phyloP scores from a whole-genome alignment of 2,113 vertebrate genomes.

The Sylvietta virens region DNA sequence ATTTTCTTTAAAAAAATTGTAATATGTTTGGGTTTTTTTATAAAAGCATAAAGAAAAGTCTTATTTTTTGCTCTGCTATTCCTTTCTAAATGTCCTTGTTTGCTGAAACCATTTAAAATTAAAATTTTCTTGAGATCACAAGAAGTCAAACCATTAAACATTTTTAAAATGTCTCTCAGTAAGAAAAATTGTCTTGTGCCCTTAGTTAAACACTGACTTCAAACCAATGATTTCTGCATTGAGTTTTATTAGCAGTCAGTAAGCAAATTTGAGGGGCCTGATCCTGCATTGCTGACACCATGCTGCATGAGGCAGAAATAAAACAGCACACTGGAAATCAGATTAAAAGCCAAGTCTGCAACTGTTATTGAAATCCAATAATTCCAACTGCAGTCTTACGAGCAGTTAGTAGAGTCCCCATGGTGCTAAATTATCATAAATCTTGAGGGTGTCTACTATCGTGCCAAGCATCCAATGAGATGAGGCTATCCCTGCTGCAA shows the following conservation, averaged over 20 bases:
- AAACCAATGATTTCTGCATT: neutral
- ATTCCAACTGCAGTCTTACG: slow-evolving; percentile 53
- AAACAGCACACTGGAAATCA: slow-evolving; percentile 58
- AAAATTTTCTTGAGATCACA: neutral
- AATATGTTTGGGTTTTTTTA: neutral
- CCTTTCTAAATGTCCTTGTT: neutral
- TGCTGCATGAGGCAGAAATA: slow-evolving; percentile 43
- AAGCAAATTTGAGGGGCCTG: slow-evolving; percentile 12
- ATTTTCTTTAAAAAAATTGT: neutral
- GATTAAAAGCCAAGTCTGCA: slow-evolving; percentile 60
- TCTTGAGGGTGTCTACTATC: slow-evolving; percentile 4
- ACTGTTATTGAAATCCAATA: slow-evolving; percentile 60
- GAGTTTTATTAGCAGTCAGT: slow-evolving; percentile 8
- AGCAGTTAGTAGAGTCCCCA: slow-evolving; percentile 47
- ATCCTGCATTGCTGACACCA: slow-evolving; percentile 36
- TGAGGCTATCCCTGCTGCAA: neutral
- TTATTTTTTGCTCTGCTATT: neutral
- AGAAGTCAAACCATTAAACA: neutral
- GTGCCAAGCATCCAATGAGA: neutral
- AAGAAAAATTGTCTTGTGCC: neutral
- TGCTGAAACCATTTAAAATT: neutral
- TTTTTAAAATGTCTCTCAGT: neutral
- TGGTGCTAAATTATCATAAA: slow-evolving; percentile 60
- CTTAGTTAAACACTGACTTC: neutral
- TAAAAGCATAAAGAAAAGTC: neutral